phyloP scores from a whole-genome alignment of 2,888 invertebrate genomes.

The Anarsia innoxiella region DNA sequence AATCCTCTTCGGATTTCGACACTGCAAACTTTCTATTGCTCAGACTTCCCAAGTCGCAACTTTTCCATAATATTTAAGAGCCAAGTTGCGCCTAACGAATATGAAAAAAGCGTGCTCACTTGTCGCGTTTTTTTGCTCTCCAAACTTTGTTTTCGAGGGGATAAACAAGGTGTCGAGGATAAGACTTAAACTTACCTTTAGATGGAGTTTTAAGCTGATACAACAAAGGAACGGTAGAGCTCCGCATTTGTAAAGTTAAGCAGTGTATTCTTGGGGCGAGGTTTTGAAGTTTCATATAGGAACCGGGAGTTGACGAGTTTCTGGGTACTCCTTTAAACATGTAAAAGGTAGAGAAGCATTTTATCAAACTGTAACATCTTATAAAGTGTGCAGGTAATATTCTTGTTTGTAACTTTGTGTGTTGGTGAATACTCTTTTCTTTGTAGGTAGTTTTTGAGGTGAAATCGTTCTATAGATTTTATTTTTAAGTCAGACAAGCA shows the following conservation, averaged over 20 bases:
- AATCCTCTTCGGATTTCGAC: constrained; percentile 11
- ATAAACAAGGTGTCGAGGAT: constrained; percentile 18
- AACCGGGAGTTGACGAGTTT: no score
- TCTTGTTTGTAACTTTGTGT: no score
- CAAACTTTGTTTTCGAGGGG: constrained; percentile 19
- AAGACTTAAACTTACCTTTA: constrained; percentile 15
- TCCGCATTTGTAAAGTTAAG: constrained; percentile 9
- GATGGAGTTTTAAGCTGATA: constrained; percentile 14
- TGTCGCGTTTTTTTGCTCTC: constrained; percentile 19
- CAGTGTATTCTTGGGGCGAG: constrained; percentile 2
- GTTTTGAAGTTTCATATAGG: not conserved
- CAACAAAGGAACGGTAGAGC: constrained; percentile 7
- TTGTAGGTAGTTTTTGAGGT: no score
- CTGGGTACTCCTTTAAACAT: no score
- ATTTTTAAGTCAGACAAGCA: no score
- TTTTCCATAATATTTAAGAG: constrained; percentile 25
- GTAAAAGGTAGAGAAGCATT: no score
- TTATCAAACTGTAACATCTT: no score
- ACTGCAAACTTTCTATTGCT: constrained; percentile 11
- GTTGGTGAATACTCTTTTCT: no score
- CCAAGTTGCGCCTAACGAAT: constrained; percentile 23
- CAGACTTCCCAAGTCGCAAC: constrained; percentile 15
- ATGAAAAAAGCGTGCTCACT: constrained; percentile 20
- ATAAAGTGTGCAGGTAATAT: no score
- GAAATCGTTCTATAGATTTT: no score